Conservation (phyloP, 1,140 invertebrate genomes). For the Leptestheria dahalacensis region DNA sequence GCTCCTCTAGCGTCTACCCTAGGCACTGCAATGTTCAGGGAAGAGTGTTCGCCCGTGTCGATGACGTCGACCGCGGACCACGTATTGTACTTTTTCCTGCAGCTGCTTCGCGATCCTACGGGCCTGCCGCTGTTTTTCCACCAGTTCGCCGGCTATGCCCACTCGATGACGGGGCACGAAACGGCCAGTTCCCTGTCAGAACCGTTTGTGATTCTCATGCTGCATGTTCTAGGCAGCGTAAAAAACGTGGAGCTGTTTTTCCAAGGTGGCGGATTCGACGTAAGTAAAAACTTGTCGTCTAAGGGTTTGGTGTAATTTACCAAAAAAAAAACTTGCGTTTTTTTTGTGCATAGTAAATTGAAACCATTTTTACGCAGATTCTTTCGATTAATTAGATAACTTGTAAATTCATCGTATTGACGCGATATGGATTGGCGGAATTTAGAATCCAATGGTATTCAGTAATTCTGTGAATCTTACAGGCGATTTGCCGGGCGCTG, state of each 20-base stretch:
- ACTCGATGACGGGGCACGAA: neutral
- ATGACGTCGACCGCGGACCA: constrained; percentile 42
- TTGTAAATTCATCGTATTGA: too few species aligned
- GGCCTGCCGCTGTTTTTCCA: constrained; percentile 23
- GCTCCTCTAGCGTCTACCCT: constrained; percentile 1
- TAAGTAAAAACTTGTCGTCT: too few species aligned
- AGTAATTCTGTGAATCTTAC: too few species aligned
- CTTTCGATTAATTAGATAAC: too few species aligned
- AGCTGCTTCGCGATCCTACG: constrained; percentile 50
- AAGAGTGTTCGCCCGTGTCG: neutral
- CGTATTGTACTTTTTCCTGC: constrained; percentile 61
- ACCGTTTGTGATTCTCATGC: constrained; percentile 54
- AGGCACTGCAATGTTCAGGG: neutral
- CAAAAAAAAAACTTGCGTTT: neutral
- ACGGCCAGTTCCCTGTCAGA: constrained; percentile 38
- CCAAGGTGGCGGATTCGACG: constrained; percentile 33
- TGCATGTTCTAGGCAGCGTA: constrained; percentile 50
- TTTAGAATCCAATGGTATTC: too few species aligned
- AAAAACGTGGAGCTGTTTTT: constrained; percentile 48
- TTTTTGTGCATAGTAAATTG: neutral
- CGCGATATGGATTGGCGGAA: too few species aligned
- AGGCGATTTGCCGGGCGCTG: constrained; percentile 2
- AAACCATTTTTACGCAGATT: too few species aligned
- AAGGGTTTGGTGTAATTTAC: neutral
- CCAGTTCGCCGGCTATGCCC: constrained; percentile 6